Evolutionary conservation across 2,797 vertebrate genomes (phyloP).

Genomic region (Trematomus bernacchii): DNA sequence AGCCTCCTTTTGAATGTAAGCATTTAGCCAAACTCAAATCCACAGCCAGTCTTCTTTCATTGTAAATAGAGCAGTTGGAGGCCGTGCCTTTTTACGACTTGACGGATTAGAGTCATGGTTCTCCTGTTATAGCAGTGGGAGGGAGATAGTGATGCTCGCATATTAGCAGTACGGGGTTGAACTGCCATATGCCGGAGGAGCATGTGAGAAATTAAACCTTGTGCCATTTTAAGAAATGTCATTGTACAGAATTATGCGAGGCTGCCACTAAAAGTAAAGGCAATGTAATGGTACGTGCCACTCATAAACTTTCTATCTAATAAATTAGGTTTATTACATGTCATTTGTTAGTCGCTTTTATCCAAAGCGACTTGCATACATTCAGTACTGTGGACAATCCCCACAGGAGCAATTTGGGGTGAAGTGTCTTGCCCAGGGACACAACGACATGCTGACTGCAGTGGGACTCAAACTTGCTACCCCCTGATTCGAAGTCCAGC

Average conservation of each 20-base stretch:
- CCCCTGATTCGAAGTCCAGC: no score
- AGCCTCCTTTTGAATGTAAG: constrained; percentile 52
- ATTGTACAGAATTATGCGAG: constrained; percentile 33
- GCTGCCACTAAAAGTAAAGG: constrained; percentile 42
- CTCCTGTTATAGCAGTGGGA: constrained; percentile 51
- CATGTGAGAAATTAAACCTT: constrained; percentile 25
- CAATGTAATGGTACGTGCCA: constrained; percentile 39
- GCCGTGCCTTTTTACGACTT: constrained; percentile 54
- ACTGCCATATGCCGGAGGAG: background rate
- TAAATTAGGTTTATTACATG: no score
- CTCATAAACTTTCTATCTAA: constrained; percentile 62
- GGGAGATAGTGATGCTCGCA: constrained; percentile 31
- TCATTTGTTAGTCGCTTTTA: no score
- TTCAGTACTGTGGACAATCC: no score
- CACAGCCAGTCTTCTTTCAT: constrained; percentile 52
- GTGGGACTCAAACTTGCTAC: no score
- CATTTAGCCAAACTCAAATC: constrained; percentile 54
- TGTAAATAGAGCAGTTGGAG: constrained; percentile 58
- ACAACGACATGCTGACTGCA: no score
- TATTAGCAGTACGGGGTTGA: constrained; percentile 24
- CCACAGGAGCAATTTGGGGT: no score
- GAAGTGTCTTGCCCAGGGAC: no score
- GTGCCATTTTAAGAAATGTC: constrained; percentile 46
- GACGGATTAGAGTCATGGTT: constrained; percentile 55
- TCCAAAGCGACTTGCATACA: no score